phyloP scores from a whole-genome alignment of 2,113 vertebrate genomes.

The Archocentrus centrarchus region DNA sequence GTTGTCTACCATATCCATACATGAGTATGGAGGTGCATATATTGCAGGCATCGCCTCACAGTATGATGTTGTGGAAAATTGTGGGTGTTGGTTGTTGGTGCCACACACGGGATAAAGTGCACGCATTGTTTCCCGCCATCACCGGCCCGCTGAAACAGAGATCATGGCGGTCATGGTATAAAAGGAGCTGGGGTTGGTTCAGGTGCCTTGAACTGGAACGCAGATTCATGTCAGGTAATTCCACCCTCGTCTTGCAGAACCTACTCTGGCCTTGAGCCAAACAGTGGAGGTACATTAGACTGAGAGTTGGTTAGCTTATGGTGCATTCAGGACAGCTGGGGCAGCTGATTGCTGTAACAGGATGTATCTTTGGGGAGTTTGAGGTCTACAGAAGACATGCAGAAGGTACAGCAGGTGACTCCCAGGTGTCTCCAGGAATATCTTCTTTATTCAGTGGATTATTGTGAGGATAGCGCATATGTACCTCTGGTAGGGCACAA shows the following conservation, averaged over 20 bases:
- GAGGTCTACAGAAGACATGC: background rate
- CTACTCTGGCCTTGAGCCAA: slow-evolving; percentile 35
- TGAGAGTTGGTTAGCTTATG: background rate
- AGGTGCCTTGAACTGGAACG: slow-evolving; percentile 30
- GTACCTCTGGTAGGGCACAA: background rate
- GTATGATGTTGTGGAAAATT: background rate
- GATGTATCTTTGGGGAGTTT: background rate
- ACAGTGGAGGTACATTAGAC: background rate
- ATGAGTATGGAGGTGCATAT: background rate
- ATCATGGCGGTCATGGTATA: slow-evolving; percentile 20
- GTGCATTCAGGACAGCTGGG: background rate
- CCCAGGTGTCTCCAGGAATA: background rate
- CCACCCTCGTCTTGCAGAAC: slow-evolving; percentile 42
- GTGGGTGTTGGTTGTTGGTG: background rate
- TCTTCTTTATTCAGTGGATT: background rate
- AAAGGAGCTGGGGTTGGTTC: slow-evolving; percentile 13
- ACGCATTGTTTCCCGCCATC: background rate
- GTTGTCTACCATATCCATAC: background rate
- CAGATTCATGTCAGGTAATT: slow-evolving; percentile 62
- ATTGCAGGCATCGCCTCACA: background rate
- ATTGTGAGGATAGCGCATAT: background rate
- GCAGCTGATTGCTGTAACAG: background rate
- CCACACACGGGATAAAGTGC: background rate
- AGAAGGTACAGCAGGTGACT: background rate
- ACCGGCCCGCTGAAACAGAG: slow-evolving; percentile 45